Evolutionary conservation across 2,113 vertebrate species (phyloP), one percentile per base, ranked within the genome.

Genomic region (Mesembrinibis cayennensis): DNA sequence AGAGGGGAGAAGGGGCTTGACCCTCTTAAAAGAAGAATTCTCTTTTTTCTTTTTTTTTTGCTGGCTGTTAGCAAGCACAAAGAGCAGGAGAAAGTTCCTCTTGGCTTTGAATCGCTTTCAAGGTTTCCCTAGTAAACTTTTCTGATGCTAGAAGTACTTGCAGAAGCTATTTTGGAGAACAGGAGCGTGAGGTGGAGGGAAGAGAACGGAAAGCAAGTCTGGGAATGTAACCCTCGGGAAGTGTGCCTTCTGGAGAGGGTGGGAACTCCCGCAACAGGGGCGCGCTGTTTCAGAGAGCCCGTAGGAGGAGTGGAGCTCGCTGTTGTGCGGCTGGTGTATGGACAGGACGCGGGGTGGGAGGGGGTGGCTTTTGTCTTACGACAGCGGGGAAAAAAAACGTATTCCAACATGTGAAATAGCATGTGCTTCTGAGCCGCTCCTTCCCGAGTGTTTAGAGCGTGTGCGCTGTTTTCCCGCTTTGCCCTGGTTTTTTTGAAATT

Each of bases 321-420:
- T 25, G 59, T 30, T 17, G 26, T 4, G 50, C 5, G 4, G 13
- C 49, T 59, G 49, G 12, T 29, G 22, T 50, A n/a, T 7, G 44
- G 70, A 3, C 44, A 40, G 53, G 87, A 11, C 2, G 71, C 1
- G 4, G 55, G 21, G 27, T n/a, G 40, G 67, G 55, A 27, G 9
- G 7, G 11, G 5, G n/a, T 7, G n/a, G 8, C 38, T 49, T 55
- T 26, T 42, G 52, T 23, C 62, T 44, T 14, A 34, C 17, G 55
- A 7, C 38, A 13, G 30, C 4, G 9, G 29, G 62, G 27, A 53
- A 11, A 13, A 53, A 55, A 62, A 16, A 2, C 22, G 0, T 20
- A 0, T 18, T 50, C 40, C 26, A 4, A 9, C 15, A 2, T 12
- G 16, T 58, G 76, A 66, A 45, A 10, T 5, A 4, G 38, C 0